Evolutionary conservation across 2,888 invertebrate species (phyloP).

Genomic region (Mystacides longicornis): DNA sequence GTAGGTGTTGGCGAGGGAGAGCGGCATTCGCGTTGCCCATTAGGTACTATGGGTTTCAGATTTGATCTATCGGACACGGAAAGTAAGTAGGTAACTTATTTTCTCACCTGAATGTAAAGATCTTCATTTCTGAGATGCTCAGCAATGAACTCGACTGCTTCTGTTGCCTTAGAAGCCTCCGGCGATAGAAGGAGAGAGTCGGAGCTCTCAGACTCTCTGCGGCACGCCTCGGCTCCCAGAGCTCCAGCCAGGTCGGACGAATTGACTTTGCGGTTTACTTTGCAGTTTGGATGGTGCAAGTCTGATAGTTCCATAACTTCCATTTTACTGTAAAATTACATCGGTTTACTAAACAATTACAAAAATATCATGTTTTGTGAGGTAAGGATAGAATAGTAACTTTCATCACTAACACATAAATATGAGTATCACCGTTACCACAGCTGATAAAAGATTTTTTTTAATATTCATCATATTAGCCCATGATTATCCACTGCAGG

Average conservation of each 20-base stretch:
- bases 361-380: too few species aligned
- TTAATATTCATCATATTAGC: too few species aligned
- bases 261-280: constrained; percentile 77
- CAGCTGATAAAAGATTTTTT: too few species aligned
- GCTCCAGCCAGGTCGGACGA: constrained; percentile 47
- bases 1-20: too few species aligned
- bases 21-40: too few species aligned
- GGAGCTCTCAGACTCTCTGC: constrained; percentile 84
- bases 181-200: constrained; percentile 86
- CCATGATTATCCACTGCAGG: too few species aligned
- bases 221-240: constrained; percentile 59
- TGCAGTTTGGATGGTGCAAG: constrained; percentile 93
- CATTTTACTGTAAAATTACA: constrained; percentile 58
- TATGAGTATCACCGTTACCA: too few species aligned
- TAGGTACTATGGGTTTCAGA: too few species aligned
- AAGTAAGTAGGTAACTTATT: too few species aligned
- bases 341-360: too few species aligned
- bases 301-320: constrained; percentile 91
- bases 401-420: neutral
- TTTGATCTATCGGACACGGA: too few species aligned
- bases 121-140: constrained; percentile 97
- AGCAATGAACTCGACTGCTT: constrained; percentile 97
- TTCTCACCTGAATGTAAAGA: constrained; percentile 90
- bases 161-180: constrained; percentile 91
- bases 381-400: neutral